Evolutionary conservation across 2,113 vertebrate genomes (phyloP).

Genomic region (Halcyon senegalensis): DNA sequence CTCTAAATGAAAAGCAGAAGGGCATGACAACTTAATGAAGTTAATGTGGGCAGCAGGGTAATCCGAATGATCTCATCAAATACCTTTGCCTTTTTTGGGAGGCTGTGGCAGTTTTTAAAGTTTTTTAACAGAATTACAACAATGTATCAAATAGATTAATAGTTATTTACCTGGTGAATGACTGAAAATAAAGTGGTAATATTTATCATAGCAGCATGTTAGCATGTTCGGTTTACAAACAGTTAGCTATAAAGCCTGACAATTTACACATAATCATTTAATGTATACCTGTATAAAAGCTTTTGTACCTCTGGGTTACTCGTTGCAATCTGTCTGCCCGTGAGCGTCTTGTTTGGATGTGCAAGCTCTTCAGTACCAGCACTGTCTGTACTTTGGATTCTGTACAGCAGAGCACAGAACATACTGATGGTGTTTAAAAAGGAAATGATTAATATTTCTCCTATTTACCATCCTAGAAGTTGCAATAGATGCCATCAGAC

Average conservation of each 20-base stretch:
- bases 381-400: slow-evolving; percentile 45
- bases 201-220: neutral
- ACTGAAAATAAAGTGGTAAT: neutral
- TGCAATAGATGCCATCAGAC: neutral
- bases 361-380: slow-evolving; percentile 11
- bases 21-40: neutral
- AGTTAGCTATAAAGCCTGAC: neutral
- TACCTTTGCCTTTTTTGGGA: neutral
- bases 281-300: neutral
- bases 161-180: neutral
- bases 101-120: neutral
- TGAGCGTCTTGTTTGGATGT: neutral
- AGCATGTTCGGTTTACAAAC: neutral
- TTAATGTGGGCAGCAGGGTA: neutral
- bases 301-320: neutral
- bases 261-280: neutral
- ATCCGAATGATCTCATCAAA: neutral
- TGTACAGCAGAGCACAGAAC: neutral
- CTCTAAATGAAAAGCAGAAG: neutral
- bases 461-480: neutral
- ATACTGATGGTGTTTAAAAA: slow-evolving; percentile 38
- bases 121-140: neutral
- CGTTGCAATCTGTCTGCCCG: neutral
- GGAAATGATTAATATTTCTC: slow-evolving; percentile 30
- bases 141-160: neutral